Evolutionary conservation across 2,888 invertebrate species (phyloP).

Genomic region (Oscheius myriophilus): DNA sequence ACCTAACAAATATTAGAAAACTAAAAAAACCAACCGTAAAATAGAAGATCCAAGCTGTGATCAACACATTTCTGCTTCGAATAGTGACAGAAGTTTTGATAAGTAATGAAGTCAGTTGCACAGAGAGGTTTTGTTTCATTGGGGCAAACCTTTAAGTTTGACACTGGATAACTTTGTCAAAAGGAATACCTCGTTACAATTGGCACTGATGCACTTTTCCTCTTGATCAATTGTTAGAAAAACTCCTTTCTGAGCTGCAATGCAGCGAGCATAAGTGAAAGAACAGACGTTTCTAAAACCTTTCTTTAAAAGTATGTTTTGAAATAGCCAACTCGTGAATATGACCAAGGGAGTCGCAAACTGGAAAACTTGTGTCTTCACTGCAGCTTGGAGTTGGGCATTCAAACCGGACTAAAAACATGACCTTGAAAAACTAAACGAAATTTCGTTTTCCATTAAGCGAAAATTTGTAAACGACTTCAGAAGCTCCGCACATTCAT

Average conservation of each 20-base stretch:
- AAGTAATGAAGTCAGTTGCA: slow-evolving; percentile 44
- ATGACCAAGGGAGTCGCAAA: slow-evolving; percentile 48
- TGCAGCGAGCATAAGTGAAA: slow-evolving; percentile 63
- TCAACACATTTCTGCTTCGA: slow-evolving; percentile 44
- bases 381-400: slow-evolving; percentile 58
- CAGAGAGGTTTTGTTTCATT: slow-evolving; percentile 43
- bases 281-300: slow-evolving; percentile 45
- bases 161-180: not conserved
- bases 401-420: slow-evolving; percentile 33
- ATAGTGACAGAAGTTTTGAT: slow-evolving; percentile 48
- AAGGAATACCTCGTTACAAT: slow-evolving; percentile 1
- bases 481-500: too few relatives aligned
- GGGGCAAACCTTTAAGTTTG: slow-evolving; percentile 24
- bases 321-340: slow-evolving; percentile 37
- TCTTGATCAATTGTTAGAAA: slow-evolving; percentile 22
- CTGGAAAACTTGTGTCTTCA: slow-evolving; percentile 41
- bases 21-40: slow-evolving; percentile 47
- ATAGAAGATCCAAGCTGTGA: slow-evolving; percentile 45
- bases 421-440: too few relatives aligned
- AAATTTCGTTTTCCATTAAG: too few relatives aligned
- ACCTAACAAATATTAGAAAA: slow-evolving; percentile 38
- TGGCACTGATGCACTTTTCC: slow-evolving; percentile 16
- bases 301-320: not conserved
- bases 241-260: slow-evolving; percentile 57
- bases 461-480: too few relatives aligned